phyloP scores from a whole-genome alignment of 2,888 invertebrate species.

The Chromoteleia sp. region DNA sequence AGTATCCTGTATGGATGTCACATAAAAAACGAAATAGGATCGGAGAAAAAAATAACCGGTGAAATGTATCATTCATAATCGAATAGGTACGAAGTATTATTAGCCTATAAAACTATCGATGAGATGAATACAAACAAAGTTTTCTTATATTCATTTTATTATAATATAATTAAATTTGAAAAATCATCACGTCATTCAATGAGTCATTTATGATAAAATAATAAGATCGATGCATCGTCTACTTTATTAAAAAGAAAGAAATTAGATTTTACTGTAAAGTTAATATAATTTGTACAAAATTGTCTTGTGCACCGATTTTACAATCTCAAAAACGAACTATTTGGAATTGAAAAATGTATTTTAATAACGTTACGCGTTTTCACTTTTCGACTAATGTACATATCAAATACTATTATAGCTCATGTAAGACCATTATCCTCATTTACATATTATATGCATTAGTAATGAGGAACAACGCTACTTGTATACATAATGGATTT shows the following conservation, averaged over 20 bases:
- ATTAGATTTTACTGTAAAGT: too few species aligned
- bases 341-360: slow-evolving; percentile 6
- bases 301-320: background rate
- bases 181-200: too few species aligned
- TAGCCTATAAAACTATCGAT: background rate
- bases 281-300: too few species aligned
- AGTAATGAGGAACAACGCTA: slow-evolving; percentile 36
- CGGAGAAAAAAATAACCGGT: background rate
- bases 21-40: background rate
- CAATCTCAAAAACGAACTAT: background rate
- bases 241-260: too few species aligned
- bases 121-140: background rate
- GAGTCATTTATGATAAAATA: too few species aligned
- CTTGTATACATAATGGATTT: slow-evolving; percentile 34
- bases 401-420: slow-evolving; percentile 36
- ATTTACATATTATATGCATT: slow-evolving; percentile 55
- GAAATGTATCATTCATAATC: slow-evolving; percentile 5
- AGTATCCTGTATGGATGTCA: too few species aligned
- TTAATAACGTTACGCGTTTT: background rate
- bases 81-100: background rate
- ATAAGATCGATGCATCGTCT: too few species aligned
- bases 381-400: slow-evolving; percentile 14
- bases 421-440: slow-evolving; percentile 43
- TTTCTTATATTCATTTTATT: too few species aligned
- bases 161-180: too few species aligned